Conservation (phyloP, 2,888 invertebrate genomes). For the Mantis religiosa region DNA sequence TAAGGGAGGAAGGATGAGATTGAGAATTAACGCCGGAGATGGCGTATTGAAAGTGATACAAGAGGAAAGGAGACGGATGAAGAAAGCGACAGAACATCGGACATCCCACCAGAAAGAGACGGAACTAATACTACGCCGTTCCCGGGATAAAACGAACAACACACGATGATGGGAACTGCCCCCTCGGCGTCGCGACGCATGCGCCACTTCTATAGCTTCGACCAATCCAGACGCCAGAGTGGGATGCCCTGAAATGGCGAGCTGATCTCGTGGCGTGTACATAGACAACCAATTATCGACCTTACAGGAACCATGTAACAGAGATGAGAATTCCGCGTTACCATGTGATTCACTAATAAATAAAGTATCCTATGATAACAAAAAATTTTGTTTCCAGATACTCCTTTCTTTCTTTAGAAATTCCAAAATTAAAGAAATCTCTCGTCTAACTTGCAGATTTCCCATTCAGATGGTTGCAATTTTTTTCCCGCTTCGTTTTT, state of each 20-base stretch:
- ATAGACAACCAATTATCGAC: constrained; percentile 29
- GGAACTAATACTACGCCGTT: neutral
- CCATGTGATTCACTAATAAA: constrained; percentile 15
- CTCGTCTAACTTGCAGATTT: neutral
- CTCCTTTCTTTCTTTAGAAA: neutral
- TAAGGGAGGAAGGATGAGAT: constrained; percentile 23
- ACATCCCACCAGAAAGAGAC: neutral
- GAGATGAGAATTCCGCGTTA: constrained; percentile 19
- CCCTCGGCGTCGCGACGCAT: constrained; percentile 23
- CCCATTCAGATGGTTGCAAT: neutral
- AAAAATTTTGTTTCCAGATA: constrained; percentile 20
- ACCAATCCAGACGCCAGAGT: constrained; percentile 28
- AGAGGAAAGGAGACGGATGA: neutral
- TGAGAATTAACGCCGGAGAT: constrained; percentile 26
- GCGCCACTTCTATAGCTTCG: constrained; percentile 13
- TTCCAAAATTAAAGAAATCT: neutral
- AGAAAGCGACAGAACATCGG: neutral
- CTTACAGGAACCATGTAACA: constrained; percentile 19
- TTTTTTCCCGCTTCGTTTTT: neutral
- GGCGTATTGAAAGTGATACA: constrained; percentile 21
- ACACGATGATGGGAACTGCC: constrained; percentile 3
- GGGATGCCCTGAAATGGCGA: constrained; percentile 30
- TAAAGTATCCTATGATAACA: constrained; percentile 28
- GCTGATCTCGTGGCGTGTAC: constrained; percentile 23
- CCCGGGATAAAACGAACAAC: neutral